Evolutionary conservation across 1,140 invertebrate species (phyloP).

Genomic region (Tetramorium parvispinum): DNA sequence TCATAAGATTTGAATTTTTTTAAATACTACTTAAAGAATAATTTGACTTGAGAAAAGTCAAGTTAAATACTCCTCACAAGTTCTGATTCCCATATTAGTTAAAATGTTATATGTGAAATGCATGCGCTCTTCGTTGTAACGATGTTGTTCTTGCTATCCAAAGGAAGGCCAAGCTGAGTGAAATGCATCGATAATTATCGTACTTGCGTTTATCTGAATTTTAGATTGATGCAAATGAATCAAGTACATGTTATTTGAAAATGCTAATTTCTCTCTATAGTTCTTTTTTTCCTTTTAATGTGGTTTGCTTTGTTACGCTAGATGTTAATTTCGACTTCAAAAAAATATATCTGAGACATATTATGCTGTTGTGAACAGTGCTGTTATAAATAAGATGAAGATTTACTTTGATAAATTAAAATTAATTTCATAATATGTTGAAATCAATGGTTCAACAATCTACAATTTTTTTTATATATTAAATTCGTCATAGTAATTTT

Average conservation of each 20-base stretch:
- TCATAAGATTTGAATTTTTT: background rate
- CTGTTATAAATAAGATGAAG: background rate
- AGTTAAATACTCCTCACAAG: background rate
- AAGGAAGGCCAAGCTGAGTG: slow-evolving; percentile 7
- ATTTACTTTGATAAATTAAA: background rate
- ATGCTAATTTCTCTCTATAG: background rate
- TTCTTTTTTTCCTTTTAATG: background rate
- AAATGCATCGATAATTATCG: slow-evolving; percentile 35
- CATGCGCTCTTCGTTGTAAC: slow-evolving; percentile 45
- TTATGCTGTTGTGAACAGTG: background rate
- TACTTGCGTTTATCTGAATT: slow-evolving; percentile 8
- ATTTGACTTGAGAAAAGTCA: background rate
- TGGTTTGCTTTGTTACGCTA: background rate
- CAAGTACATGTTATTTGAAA: background rate
- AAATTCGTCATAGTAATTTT: background rate
- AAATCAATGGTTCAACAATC: background rate
- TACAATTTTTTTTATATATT: background rate
- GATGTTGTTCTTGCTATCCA: slow-evolving; percentile 28
- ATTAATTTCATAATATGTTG: background rate
- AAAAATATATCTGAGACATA: background rate
- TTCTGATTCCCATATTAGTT: slow-evolving; percentile 44
- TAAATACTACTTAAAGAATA: background rate
- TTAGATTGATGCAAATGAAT: slow-evolving; percentile 12
- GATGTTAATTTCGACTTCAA: background rate
- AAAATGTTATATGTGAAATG: slow-evolving; percentile 38